Base-by-base conservation (phyloP, 2,113 vertebrate genomes). In the Phaethornis superciliosus region DNA sequence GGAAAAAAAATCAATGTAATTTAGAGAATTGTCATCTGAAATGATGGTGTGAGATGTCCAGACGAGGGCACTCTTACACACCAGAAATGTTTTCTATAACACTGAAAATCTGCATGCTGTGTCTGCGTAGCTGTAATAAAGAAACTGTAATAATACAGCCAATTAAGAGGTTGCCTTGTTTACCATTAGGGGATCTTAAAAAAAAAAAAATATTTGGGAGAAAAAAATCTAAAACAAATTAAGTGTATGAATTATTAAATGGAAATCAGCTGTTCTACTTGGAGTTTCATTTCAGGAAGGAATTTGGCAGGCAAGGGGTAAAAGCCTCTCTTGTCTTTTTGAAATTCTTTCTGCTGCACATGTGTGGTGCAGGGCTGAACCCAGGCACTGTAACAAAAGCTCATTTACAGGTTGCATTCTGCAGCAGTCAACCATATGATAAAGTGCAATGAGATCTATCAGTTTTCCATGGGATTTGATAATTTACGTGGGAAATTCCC, bases 21-120 rank as follows among this genome's bases (percentile, higher is more conserved):
- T 85, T 30, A 27, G 28, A 27, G 42, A n/a, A 8, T 7, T 42
- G 3, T 42, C 24, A 13, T 18, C 46, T 40, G 32, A 49, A 89
- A 13, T 81, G 16, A 26, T 44, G 56, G 18, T 12, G 28, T 72
- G 33, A 10, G 40, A 26, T 79, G 49, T 7, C 97, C 98, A 98
- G 97, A 67, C 98, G 98, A 98, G 98, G 98, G 98, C 97, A 94
- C 28, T 12, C 96, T 98, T 97, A 97, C 68, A 94, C 33, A 35
- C 90, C 33, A 40, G 20, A 98, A 96, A 15, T 9, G 22, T 59
- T 67, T 13, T 46, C 27, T 65, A 20, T 7, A 3, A 89, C 23
- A 15, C 55, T 86, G 6, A 77, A 20, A 20, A 67, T 83, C 80
- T 85, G 84, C 64, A 52, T 81, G 76, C 85, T 3, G 42, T 15